These are phyloP conservation scores for Cybosia mesomella DNA, from an alignment of 2,888 invertebrate genomes.

Conservation along the genomic window DNA sequence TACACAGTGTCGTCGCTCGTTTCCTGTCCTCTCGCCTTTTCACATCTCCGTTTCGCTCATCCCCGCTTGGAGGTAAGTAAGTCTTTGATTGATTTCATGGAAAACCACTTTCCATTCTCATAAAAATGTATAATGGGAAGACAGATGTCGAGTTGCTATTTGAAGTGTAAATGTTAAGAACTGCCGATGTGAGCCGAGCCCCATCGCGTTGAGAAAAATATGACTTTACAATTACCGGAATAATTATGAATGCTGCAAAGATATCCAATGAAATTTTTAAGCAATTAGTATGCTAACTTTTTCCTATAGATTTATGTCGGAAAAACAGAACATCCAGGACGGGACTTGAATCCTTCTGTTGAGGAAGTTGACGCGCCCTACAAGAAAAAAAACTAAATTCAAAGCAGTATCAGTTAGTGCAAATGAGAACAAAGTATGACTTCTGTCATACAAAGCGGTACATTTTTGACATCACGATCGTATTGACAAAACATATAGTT, in stretches of 20 bases:
- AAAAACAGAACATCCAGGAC: too few relatives aligned
- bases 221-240: background rate
- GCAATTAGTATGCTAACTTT: too few relatives aligned
- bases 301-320: too few relatives aligned
- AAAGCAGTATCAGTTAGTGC: too few relatives aligned
- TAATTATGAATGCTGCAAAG: background rate
- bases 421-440: too few relatives aligned
- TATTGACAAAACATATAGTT: too few relatives aligned
- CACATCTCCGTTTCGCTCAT: background rate
- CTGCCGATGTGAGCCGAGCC: background rate
- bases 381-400: too few relatives aligned
- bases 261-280: too few relatives aligned
- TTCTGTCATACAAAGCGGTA: too few relatives aligned
- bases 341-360: too few relatives aligned
- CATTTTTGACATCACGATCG: too few relatives aligned
- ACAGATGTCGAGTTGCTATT: background rate
- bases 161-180: background rate
- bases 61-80: background rate
- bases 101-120: background rate
- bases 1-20: background rate
- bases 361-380: too few relatives aligned
- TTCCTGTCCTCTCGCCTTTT: background rate
- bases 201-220: background rate
- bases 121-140: constrained; percentile 1
- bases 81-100: background rate